Percentiles rank a stretch among this genome's conserved stretches.
Evolutionary conservation across 2,113 vertebrate genomes (phyloP).

Genomic region (Bubo blakistoni): DNA sequence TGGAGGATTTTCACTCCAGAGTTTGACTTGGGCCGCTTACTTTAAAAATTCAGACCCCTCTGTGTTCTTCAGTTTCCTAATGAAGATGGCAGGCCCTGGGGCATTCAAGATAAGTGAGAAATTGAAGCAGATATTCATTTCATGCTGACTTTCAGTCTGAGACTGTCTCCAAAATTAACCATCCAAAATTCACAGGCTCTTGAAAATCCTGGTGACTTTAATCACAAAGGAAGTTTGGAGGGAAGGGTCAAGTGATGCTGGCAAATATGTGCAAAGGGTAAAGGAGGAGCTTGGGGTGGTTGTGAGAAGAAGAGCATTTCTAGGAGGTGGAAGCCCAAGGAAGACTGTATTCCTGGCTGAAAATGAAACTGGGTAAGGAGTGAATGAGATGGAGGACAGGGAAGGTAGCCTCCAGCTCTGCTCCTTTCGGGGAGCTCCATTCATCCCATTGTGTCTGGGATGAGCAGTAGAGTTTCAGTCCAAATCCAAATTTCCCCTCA

Average conservation of each 20-base stretch:
- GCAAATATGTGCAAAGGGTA: not conserved
- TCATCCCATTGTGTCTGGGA: not conserved
- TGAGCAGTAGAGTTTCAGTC: not conserved
- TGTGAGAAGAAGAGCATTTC: not conserved
- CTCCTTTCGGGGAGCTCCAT: rapidly evolving
- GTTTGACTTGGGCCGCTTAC: not conserved
- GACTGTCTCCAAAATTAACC: not conserved
- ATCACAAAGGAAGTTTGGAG: not conserved
- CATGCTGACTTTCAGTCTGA: not conserved
- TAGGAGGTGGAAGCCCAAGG: not conserved
- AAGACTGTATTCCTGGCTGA: not conserved
- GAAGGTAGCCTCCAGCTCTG: not conserved
- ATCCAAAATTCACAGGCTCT: not conserved
- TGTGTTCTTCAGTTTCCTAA: not conserved
- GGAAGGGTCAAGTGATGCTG: not conserved
- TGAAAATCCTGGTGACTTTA: not conserved
- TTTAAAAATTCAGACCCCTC: not conserved
- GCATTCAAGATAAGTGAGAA: not conserved
- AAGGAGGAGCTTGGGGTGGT: not conserved
- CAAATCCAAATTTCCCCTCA: not conserved
- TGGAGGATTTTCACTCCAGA: not conserved
- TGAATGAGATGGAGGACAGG: not conserved
- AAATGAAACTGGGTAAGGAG: not conserved
- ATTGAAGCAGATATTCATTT: not conserved
- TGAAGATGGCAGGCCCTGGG: not conserved